phyloP scores from a whole-genome alignment of 2,888 invertebrate species.

The Leuctra nigra region DNA sequence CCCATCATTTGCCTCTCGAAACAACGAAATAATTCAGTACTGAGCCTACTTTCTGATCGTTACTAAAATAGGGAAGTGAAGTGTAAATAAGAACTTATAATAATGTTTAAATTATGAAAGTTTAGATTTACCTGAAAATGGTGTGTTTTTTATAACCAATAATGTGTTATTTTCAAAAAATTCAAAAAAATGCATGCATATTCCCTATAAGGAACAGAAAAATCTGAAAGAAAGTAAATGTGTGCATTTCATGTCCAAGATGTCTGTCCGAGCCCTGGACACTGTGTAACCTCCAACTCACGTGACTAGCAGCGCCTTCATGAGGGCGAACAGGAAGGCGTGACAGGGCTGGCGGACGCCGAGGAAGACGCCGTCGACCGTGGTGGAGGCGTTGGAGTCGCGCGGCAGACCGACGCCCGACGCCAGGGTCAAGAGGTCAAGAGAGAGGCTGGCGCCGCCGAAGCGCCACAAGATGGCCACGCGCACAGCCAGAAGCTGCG shows the following conservation, averaged over 20 bases:
- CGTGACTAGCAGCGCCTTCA: background rate
- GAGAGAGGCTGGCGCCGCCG: background rate
- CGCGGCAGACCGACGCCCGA: background rate
- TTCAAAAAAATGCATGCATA: too few relatives aligned
- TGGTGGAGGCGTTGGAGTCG: background rate
- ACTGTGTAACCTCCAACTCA: background rate
- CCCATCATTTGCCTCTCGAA: too few relatives aligned
- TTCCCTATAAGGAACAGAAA: too few relatives aligned
- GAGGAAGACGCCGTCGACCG: background rate
- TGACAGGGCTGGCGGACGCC: background rate
- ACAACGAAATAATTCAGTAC: too few relatives aligned
- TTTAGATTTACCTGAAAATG: too few relatives aligned
- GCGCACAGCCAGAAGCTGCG: background rate
- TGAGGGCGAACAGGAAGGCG: background rate
- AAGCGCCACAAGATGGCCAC: constrained; percentile 6
- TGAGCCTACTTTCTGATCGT: too few relatives aligned
- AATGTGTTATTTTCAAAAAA: too few relatives aligned
- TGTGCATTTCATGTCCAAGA: background rate
- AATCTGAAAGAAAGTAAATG: too few relatives aligned
- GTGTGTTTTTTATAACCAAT: too few relatives aligned
- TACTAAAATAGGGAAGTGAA: too few relatives aligned
- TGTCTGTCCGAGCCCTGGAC: background rate
- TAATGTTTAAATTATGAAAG: too few relatives aligned
- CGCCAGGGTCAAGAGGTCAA: background rate
- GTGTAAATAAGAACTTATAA: too few relatives aligned